These are phyloP conservation scores for Cryptocheilus praepositus DNA, from an alignment of 2,888 invertebrate genomes.

Conservation along the genomic window DNA sequence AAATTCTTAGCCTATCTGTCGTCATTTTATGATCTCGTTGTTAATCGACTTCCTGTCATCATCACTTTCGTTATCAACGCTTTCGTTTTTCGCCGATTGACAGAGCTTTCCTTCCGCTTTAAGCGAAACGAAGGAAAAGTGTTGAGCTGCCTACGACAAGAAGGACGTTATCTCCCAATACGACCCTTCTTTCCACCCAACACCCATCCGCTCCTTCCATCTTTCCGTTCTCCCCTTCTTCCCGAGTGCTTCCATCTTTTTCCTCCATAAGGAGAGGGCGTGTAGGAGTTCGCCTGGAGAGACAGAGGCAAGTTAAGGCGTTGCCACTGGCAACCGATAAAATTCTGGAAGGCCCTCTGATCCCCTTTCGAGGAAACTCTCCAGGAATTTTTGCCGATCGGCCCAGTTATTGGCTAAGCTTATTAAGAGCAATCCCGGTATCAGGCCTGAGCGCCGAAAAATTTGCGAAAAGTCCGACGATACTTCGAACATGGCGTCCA, in stretches of 20 bases:
- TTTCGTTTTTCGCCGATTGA: not conserved
- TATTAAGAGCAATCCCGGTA: slow-evolving; percentile 33
- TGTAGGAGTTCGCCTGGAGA: slow-evolving; percentile 31
- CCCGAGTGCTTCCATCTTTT: slow-evolving; percentile 16
- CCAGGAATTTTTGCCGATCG: slow-evolving; percentile 51
- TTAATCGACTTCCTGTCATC: too few relatives aligned
- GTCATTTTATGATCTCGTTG: not conserved
- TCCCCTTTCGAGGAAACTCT: slow-evolving; percentile 53
- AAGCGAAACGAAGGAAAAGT: slow-evolving; percentile 28
- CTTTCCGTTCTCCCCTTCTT: slow-evolving; percentile 16
- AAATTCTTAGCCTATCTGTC: too few relatives aligned
- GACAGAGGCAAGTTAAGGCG: slow-evolving; percentile 57
- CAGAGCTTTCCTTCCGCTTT: slow-evolving; percentile 20
- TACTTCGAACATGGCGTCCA: too few relatives aligned
- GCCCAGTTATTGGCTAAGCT: slow-evolving; percentile 44
- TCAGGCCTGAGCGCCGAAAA: too few relatives aligned
- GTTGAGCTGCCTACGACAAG: slow-evolving; percentile 11
- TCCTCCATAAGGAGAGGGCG: slow-evolving; percentile 37
- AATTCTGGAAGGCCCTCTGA: slow-evolving; percentile 58
- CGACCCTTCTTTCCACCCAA: slow-evolving; percentile 13
- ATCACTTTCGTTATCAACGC: too few relatives aligned
- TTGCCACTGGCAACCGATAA: slow-evolving; percentile 67
- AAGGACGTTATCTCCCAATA: not conserved
- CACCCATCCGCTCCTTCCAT: slow-evolving; percentile 16
- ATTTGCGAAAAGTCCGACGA: too few relatives aligned